Percentiles rank a stretch among this genome's conserved stretches.
Evolutionary conservation across 92 coral and sea anemone genomes (phyloP).

Genomic region (Heliopora coerulea): DNA sequence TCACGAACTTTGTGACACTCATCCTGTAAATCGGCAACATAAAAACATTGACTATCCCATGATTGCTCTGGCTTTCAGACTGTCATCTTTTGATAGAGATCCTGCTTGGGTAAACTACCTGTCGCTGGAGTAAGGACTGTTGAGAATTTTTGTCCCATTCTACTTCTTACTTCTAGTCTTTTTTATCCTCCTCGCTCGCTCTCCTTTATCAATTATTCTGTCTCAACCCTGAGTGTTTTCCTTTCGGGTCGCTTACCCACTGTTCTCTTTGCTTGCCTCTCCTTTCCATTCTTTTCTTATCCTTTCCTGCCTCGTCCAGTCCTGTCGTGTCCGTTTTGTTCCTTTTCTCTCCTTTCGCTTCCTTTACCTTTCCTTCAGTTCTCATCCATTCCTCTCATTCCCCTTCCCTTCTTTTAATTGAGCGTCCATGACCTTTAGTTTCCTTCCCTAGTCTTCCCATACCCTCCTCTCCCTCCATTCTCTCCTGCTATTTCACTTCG

Average conservation of each 20-base stretch:
- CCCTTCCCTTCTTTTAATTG: neutral
- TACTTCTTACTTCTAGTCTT: too few species aligned
- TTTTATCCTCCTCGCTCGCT: neutral
- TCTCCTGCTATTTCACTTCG: too few species aligned
- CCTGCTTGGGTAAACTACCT: constrained; percentile 63
- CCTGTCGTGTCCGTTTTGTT: neutral
- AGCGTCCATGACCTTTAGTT: too few species aligned
- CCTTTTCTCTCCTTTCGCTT: neutral
- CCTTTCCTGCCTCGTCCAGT: too few species aligned
- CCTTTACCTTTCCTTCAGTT: neutral
- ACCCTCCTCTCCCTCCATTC: neutral
- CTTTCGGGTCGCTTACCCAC: too few species aligned
- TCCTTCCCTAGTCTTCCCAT: neutral
- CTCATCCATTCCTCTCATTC: neutral
- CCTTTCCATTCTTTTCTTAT: neutral
- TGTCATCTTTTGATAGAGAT: constrained; percentile 77
- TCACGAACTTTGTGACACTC: constrained; percentile 58
- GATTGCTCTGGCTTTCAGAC: constrained; percentile 83
- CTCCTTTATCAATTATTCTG: too few species aligned
- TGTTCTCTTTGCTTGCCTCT: neutral
- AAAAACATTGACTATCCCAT: constrained; percentile 66
- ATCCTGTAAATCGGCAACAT: constrained; percentile 41
- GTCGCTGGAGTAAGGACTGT: constrained; percentile 58
- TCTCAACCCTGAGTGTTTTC: too few species aligned
- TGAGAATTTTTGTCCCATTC: too few species aligned